These are phyloP conservation scores for Exephanes ischioxanthus DNA, from an alignment of 2,888 invertebrate genomes.

Conservation along the genomic window DNA sequence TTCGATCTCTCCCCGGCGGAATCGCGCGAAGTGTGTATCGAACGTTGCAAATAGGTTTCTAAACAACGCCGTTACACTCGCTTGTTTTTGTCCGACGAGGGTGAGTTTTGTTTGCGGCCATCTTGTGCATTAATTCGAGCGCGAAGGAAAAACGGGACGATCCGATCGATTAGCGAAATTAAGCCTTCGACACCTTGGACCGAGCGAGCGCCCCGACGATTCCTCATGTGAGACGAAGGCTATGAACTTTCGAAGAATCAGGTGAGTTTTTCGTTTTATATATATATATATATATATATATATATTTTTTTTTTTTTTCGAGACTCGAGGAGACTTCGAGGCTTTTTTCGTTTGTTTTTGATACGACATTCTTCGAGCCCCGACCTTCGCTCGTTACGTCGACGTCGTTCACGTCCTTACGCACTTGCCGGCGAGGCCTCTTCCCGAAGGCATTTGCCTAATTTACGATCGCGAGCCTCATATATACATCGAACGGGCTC, in stretches of 20 bases:
- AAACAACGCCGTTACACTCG: background rate
- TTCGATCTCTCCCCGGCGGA: background rate
- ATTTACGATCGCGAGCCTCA: conserved; percentile 13
- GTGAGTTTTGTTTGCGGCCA: conserved; percentile 28
- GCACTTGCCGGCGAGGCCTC: background rate
- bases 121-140: conserved; percentile 52
- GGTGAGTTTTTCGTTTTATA: conserved; percentile 7
- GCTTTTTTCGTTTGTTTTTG: background rate
- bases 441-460: conserved; percentile 12
- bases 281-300: background rate
- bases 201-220: no score
- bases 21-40: background rate
- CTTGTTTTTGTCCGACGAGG: conserved; percentile 41
- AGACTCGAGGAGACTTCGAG: background rate
- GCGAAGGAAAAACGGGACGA: conserved; percentile 23
- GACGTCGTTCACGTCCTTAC: conserved; percentile 6
- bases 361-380: background rate
- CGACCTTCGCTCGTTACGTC: conserved; percentile 39
- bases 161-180: background rate
- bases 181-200: background rate
- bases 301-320: background rate
- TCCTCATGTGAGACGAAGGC: conserved; percentile 15
- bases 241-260: background rate
- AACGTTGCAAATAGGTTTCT: background rate
- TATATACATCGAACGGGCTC: background rate